Evolutionary conservation across 2,113 vertebrate genomes (phyloP).

Genomic region (Salvelinus sp.): DNA sequence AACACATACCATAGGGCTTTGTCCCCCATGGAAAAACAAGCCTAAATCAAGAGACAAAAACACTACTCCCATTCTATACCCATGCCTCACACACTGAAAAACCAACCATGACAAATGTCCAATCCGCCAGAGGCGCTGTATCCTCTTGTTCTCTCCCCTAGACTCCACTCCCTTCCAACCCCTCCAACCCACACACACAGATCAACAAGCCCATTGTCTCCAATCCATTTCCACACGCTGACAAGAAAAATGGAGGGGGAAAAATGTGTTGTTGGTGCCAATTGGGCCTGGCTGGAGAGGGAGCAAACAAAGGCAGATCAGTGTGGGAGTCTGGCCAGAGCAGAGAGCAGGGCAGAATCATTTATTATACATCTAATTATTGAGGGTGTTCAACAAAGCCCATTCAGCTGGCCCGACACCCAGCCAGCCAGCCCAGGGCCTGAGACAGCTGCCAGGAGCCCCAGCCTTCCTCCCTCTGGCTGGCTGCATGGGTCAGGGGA

Average conservation of each 20-base stretch:
- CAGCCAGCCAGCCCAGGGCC: conserved; percentile 13
- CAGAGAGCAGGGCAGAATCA: conserved; percentile 7
- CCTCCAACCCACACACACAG: neutral
- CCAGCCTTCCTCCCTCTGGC: neutral
- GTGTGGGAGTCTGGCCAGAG: too few relatives aligned
- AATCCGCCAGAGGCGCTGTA: too few relatives aligned
- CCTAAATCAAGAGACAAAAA: neutral
- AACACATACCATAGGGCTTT: neutral
- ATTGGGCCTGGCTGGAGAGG: conserved; percentile 26
- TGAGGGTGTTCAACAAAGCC: conserved; percentile 35
- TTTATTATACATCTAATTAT: conserved; percentile 50
- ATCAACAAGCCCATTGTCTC: conserved; percentile 11
- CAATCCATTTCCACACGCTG: conserved; percentile 27
- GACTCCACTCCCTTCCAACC: too few relatives aligned
- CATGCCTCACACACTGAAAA: neutral
- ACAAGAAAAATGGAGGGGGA: conserved; percentile 16
- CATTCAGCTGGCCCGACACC: conserved; percentile 21
- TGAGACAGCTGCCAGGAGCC: conserved; percentile 25
- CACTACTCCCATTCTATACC: neutral
- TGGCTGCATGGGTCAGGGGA: too few relatives aligned
- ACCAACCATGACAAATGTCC: neutral
- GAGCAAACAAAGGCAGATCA: neutral
- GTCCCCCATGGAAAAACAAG: neutral
- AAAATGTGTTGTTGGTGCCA: conserved; percentile 16
- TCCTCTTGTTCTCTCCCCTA: too few relatives aligned